A percentile compares a stretch with the other conserved stretches of the same genome.
phyloP scores from a whole-genome alignment of 30 jellyfish, hydroid and myxozoan species.

The Hydractinia echinata region DNA sequence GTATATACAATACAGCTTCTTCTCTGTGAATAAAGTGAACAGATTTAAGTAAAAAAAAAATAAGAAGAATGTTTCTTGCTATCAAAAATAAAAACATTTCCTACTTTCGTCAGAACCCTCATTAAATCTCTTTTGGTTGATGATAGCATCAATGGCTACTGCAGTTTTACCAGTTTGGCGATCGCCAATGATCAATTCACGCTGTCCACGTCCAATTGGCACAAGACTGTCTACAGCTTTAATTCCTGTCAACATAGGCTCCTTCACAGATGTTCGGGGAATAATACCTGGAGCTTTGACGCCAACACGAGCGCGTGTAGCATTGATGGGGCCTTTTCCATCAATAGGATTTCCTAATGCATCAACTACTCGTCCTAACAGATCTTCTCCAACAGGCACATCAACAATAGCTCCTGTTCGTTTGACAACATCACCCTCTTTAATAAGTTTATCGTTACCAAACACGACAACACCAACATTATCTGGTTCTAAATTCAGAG shows the following conservation, averaged over 20 bases:
- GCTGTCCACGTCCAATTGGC: conserved; percentile 99
- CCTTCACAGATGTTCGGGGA: conserved; percentile 98
- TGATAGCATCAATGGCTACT: conserved; percentile 95
- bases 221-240: conserved; percentile 99
- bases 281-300: conserved; percentile 99
- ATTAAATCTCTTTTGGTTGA: conserved; percentile 95
- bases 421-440: conserved; percentile 99
- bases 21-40: conserved; percentile 30
- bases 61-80: conserved; percentile 15
- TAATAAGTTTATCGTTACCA: conserved; percentile 96
- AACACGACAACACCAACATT: conserved; percentile 99
- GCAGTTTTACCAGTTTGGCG: conserved; percentile 99
- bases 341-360: conserved; percentile 99
- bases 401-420: conserved; percentile 99
- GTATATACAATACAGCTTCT: conserved; percentile 89
- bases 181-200: conserved; percentile 99
- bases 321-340: conserved; percentile 90
- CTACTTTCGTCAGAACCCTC: conserved; percentile 77
- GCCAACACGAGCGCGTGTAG: conserved; percentile 92
- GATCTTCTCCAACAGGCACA: conserved; percentile 98
- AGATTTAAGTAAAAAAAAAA: neutral
- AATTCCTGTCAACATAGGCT: conserved; percentile 99
- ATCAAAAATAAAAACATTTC: conserved; percentile 36
- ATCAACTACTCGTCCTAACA: conserved; percentile 99
- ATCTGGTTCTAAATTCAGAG: conserved; percentile 98